phyloP scores from a whole-genome alignment of 2,888 invertebrate species.

The Tolmerus cingulatus region DNA sequence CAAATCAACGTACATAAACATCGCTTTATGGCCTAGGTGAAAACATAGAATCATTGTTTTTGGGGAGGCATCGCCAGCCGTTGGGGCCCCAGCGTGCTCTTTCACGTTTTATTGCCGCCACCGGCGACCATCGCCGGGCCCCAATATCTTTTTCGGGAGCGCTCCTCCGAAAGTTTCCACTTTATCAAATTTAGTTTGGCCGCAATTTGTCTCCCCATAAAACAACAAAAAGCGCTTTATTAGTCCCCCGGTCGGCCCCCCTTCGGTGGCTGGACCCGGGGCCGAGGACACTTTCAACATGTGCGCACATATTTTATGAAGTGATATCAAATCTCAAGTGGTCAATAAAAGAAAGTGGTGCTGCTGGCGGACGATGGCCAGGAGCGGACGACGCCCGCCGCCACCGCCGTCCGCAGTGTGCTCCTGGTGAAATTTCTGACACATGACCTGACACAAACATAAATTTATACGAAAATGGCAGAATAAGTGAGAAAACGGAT shows the following conservation, averaged over 20 bases:
- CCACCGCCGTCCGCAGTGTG: neutral
- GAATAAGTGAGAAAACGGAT: conserved; percentile 41
- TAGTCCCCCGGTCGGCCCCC: conserved; percentile 21
- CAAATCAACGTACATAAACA: conserved; percentile 33
- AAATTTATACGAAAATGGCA: conserved; percentile 35
- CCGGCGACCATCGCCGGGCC: neutral
- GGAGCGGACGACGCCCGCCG: neutral
- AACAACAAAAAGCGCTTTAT: conserved; percentile 46
- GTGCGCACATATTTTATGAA: conserved; percentile 49
- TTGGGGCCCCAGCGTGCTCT: neutral
- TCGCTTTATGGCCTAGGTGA: conserved; percentile 21
- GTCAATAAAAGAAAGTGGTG: conserved; percentile 47
- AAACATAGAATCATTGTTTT: conserved; percentile 5
- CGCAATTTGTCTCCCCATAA: conserved; percentile 45
- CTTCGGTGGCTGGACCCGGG: neutral
- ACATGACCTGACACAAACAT: conserved; percentile 39
- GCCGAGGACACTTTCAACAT: conserved; percentile 45
- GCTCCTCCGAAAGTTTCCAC: conserved; percentile 36
- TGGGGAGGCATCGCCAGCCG: neutral
- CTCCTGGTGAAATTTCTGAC: conserved; percentile 39
- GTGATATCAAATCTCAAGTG: conserved; percentile 49
- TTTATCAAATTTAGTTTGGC: conserved; percentile 47
- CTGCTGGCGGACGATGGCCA: conserved; percentile 43
- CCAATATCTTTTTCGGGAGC: conserved; percentile 1
- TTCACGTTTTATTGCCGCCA: conserved; percentile 20